These are phyloP conservation scores for Dicyrtomina minuta DNA, from an alignment of 2,888 invertebrate genomes.

Conservation along the genomic window DNA sequence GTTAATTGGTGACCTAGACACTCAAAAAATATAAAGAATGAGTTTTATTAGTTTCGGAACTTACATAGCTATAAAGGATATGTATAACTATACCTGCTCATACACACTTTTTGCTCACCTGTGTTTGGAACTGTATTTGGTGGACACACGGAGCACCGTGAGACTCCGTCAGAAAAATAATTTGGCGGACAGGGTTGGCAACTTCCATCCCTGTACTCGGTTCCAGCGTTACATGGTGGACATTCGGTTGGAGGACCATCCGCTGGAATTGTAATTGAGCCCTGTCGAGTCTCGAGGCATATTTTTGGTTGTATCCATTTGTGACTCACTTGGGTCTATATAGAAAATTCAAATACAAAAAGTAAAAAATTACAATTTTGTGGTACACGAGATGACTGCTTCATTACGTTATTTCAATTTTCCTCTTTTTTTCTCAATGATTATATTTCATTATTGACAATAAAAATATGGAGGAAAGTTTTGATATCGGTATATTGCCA, in stretches of 20 bases:
- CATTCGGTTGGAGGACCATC: conserved; percentile 56
- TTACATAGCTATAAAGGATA: too few relatives aligned
- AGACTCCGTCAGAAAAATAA: conserved; percentile 58
- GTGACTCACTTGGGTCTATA: conserved; percentile 58
- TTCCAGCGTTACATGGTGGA: conserved; percentile 63
- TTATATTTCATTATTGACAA: too few relatives aligned
- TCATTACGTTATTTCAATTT: too few relatives aligned
- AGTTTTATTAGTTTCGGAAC: too few relatives aligned
- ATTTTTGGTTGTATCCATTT: conserved; percentile 62
- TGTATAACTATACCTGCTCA: too few relatives aligned
- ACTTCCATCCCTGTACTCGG: conserved; percentile 57
- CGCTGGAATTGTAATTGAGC: conserved; percentile 57
- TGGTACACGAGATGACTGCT: too few relatives aligned
- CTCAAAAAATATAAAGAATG: too few relatives aligned
- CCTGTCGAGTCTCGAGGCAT: conserved; percentile 58
- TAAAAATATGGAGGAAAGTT: too few relatives aligned
- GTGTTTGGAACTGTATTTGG: conserved; percentile 61
- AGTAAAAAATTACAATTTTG: too few relatives aligned
- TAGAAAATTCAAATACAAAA: conserved; percentile 7
- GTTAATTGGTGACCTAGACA: conserved; percentile 45
- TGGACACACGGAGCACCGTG: conserved; percentile 58
- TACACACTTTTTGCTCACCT: conserved; percentile 54
- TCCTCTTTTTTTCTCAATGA: too few relatives aligned
- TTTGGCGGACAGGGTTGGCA: conserved; percentile 61
- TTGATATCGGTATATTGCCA: too few relatives aligned